A percentile compares a stretch with the other conserved stretches of the same genome.
phyloP scores from a whole-genome alignment of 1,140 invertebrate species.

The Drosophila bocqueti region DNA sequence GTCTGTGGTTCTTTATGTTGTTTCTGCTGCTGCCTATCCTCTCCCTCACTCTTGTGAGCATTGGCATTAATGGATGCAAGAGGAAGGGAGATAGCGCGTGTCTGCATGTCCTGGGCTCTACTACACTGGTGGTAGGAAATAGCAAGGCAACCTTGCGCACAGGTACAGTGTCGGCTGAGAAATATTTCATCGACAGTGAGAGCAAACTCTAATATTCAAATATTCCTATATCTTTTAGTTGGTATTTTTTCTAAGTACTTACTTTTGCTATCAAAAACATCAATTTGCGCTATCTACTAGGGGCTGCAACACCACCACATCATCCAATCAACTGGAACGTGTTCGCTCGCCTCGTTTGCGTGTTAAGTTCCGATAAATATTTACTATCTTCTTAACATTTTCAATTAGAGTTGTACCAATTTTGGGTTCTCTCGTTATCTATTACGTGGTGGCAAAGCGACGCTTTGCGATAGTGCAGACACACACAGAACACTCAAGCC shows the following conservation, averaged over 20 bases:
- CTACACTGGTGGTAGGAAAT: slow-evolving; percentile 29
- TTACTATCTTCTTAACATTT: slow-evolving; percentile 80
- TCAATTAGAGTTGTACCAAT: slow-evolving; percentile 81
- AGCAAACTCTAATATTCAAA: background rate
- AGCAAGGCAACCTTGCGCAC: slow-evolving; percentile 29
- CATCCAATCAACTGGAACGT: slow-evolving; percentile 72
- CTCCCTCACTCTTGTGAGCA: slow-evolving; percentile 1
- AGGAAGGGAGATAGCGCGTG: slow-evolving; percentile 24
- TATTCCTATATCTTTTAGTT: too few species aligned
- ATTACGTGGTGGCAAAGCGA: slow-evolving; percentile 65
- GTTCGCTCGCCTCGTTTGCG: slow-evolving; percentile 55
- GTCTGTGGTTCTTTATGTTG: slow-evolving; percentile 59
- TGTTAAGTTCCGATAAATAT: slow-evolving; percentile 76
- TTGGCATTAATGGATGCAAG: slow-evolving; percentile 4
- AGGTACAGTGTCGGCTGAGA: slow-evolving; percentile 44
- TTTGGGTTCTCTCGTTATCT: slow-evolving; percentile 64
- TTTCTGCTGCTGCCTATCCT: background rate
- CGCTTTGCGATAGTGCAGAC: slow-evolving; percentile 56
- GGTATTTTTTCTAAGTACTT: too few species aligned
- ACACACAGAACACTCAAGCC: background rate
- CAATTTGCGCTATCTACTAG: slow-evolving; percentile 4
- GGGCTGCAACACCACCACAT: slow-evolving; percentile 24
- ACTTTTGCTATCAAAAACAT: background rate
- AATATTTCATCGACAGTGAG: background rate
- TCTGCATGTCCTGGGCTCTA: slow-evolving; percentile 36